Percentiles rank a stretch among this genome's conserved stretches.
Evolutionary conservation across 2,797 vertebrate species (phyloP).

Genomic region (Aplochiton taeniatus): DNA sequence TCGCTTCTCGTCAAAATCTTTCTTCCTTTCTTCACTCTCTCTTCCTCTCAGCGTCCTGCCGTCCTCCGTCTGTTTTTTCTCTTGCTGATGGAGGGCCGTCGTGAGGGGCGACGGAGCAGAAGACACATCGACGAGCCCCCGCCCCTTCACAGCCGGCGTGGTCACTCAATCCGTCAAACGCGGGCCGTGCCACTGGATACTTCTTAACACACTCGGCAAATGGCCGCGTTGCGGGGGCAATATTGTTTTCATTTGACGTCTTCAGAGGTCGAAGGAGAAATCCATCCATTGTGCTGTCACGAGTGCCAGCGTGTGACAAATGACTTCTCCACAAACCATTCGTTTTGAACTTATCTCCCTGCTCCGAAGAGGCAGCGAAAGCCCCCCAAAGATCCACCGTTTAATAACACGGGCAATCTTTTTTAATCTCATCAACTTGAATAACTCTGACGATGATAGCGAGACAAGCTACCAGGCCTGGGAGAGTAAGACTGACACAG

Average conservation of each 20-base stretch:
- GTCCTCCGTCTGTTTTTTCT: conserved; percentile 20
- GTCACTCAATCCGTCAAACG: conserved; percentile 63
- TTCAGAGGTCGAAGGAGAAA: conserved; percentile 64
- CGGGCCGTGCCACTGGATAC: conserved; percentile 42
- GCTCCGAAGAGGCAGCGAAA: conserved; percentile 3
- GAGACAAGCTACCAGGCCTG: neutral
- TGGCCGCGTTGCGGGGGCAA: conserved; percentile 41
- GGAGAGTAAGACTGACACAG: neutral
- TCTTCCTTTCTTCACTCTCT: conserved; percentile 11
- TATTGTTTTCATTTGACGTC: conserved; percentile 64
- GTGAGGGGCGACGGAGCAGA: conserved; percentile 48
- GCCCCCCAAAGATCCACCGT: conserved; percentile 14
- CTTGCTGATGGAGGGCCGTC: conserved; percentile 45
- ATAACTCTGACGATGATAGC: conserved; percentile 10
- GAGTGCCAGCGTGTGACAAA: conserved; percentile 63
- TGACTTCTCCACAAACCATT: conserved; percentile 62
- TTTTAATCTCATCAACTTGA: conserved; percentile 22
- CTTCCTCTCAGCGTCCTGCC: conserved; percentile 3
- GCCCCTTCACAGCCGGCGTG: conserved; percentile 54
- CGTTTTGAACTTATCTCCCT: conserved; percentile 61
- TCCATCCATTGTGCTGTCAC: conserved; percentile 64
- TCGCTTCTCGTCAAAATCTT: too few species aligned
- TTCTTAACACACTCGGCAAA: conserved; percentile 42
- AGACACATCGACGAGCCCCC: conserved; percentile 49
- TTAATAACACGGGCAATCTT: conserved; percentile 23